Conservation (phyloP, 2,113 vertebrate species). For the Catharus minimus region DNA sequence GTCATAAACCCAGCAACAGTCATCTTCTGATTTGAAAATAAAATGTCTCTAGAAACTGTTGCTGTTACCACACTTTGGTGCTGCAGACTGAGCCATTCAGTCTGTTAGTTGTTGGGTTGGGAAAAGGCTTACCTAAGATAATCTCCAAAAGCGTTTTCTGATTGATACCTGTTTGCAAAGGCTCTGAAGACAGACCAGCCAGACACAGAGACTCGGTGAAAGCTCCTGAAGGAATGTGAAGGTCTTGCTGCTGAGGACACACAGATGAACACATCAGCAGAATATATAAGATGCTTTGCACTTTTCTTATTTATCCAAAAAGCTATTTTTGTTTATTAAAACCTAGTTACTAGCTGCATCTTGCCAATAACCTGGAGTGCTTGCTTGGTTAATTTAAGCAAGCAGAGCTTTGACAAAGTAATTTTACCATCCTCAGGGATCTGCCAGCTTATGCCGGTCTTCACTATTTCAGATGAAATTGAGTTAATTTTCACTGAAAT, state of each 20-base stretch:
- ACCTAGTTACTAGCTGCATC: slow-evolving; percentile 74
- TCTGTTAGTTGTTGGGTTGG: neutral
- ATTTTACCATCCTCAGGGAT: slow-evolving; percentile 80
- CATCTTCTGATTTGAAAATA: neutral
- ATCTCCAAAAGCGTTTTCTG: neutral
- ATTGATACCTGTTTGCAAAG: neutral
- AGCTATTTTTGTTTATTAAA: slow-evolving; percentile 81
- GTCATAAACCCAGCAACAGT: neutral
- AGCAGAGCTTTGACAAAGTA: slow-evolving; percentile 81
- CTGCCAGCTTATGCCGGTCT: slow-evolving; percentile 79
- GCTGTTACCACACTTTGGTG: neutral
- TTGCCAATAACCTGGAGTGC: slow-evolving; percentile 76
- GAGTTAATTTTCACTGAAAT: slow-evolving; percentile 87
- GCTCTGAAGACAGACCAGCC: neutral
- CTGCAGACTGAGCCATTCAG: neutral
- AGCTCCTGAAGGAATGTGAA: slow-evolving; percentile 1
- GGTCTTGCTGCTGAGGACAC: slow-evolving; percentile 39
- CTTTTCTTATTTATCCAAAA: slow-evolving; percentile 75
- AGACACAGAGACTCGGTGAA: neutral
- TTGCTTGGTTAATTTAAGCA: slow-evolving; percentile 82
- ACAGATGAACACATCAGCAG: slow-evolving; percentile 25
- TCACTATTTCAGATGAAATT: slow-evolving; percentile 81
- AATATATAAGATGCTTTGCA: slow-evolving; percentile 36
- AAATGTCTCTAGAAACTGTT: neutral
- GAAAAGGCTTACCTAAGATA: neutral